These are phyloP conservation scores for Calypte anna DNA, from an alignment of 2,113 vertebrate genomes.

Conservation along the genomic window DNA sequence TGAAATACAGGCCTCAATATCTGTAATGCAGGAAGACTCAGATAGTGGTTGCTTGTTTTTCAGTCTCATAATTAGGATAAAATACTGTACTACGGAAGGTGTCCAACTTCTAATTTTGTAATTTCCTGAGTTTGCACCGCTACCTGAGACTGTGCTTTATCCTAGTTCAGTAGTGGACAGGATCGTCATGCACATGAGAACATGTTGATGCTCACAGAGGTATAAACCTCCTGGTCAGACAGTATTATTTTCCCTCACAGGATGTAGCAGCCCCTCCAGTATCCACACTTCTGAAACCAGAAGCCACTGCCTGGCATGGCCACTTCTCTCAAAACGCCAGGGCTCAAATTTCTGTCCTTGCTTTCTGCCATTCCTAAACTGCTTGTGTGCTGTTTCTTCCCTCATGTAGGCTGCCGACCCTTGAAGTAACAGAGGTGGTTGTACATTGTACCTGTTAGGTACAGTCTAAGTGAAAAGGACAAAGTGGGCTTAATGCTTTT, in stretches of 20 bases:
- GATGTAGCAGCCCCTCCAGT: neutral
- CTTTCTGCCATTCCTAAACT: neutral
- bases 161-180: neutral
- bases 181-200: neutral
- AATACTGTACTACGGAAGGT: neutral
- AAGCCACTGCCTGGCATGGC: neutral
- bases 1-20: neutral
- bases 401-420: neutral
- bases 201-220: neutral
- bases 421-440: neutral
- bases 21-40: neutral
- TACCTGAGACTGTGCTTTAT: neutral
- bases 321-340: neutral
- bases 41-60: neutral
- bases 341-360: neutral
- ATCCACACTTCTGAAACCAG: neutral
- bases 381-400: neutral
- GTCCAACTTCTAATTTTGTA: neutral
- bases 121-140: neutral
- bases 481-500: neutral
- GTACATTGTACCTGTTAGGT: neutral
- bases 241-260: neutral
- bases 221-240: fast-evolving
- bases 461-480: neutral
- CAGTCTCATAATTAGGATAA: neutral